Percentiles rank a stretch among this genome's conserved stretches.
Evolutionary conservation across 2,888 invertebrate species (phyloP).

Genomic region (Omphaloscelis lunosa): DNA sequence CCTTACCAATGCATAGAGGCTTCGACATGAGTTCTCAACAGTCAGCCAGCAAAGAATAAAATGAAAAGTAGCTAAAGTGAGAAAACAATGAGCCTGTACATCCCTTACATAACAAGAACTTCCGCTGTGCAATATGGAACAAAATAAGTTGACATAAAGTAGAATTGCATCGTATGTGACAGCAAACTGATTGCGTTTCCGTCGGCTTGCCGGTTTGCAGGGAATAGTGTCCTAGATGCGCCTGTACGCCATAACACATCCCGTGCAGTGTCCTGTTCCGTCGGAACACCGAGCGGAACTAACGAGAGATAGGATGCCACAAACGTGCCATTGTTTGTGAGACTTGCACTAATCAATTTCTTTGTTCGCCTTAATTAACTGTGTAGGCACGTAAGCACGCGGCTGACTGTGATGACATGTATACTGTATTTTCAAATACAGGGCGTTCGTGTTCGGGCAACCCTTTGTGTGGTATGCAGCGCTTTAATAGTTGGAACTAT

Average conservation of each 20-base stretch:
- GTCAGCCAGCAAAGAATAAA: not conserved
- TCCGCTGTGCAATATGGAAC: not conserved
- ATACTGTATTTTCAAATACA: conserved; percentile 6
- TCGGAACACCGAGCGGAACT: conserved; percentile 50
- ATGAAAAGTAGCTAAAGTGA: not conserved
- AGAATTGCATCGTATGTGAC: conserved; percentile 5
- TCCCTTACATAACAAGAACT: not conserved
- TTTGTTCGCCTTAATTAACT: conserved; percentile 34
- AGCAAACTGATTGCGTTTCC: conserved; percentile 28
- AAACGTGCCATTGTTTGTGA: conserved; percentile 38
- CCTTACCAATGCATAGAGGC: not conserved
- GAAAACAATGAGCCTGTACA: not conserved
- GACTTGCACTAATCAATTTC: conserved; percentile 44
- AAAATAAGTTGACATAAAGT: conserved; percentile 16
- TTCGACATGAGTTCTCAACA: not conserved
- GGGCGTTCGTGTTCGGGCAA: not conserved
- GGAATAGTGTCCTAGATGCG: conserved; percentile 25
- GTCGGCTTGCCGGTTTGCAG: conserved; percentile 8
- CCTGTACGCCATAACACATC: conserved; percentile 32
- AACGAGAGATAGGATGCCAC: conserved; percentile 28
- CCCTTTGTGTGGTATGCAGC: not conserved
- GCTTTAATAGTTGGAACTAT: not conserved
- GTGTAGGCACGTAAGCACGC: not conserved
- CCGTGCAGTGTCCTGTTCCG: conserved; percentile 29
- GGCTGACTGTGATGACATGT: conserved; percentile 9